Percentiles rank a stretch among this genome's conserved stretches.
phyloP scores from a whole-genome alignment of 2,797 vertebrate genomes.

The Limnodromus scolopaceus region DNA sequence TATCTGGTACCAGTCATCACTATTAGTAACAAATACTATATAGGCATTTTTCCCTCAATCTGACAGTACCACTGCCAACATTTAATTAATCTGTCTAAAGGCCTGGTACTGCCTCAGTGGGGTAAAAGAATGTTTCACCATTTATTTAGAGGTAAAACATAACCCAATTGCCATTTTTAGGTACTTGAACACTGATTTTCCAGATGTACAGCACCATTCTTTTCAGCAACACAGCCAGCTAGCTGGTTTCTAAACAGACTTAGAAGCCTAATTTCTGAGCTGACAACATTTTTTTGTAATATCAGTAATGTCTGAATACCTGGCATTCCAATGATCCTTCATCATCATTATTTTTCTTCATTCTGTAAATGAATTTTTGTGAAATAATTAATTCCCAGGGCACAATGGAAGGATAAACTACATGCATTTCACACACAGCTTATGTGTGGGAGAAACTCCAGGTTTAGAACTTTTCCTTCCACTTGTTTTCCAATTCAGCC shows the following conservation, averaged over 20 bases:
- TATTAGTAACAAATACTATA: not conserved
- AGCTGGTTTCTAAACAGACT: not conserved
- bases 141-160: not conserved
- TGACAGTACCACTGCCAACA: not conserved
- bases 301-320: not conserved
- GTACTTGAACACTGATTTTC: not conserved
- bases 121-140: not conserved
- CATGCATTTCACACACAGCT: not conserved
- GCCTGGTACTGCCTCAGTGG: not conserved
- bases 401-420: not conserved
- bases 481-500: not conserved
- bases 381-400: not conserved
- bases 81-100: not conserved
- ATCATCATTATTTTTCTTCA: not conserved
- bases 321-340: not conserved
- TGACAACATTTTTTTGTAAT: not conserved
- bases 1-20: not conserved
- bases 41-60: not conserved
- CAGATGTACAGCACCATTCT: not conserved
- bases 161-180: not conserved
- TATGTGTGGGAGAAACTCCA: not conserved
- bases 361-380: not conserved
- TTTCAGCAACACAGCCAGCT: not conserved
- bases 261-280: not conserved
- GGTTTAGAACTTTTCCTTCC: not conserved